These are phyloP conservation scores for Alectura lathami DNA, from an alignment of 2,113 vertebrate species.

Conservation along the genomic window DNA sequence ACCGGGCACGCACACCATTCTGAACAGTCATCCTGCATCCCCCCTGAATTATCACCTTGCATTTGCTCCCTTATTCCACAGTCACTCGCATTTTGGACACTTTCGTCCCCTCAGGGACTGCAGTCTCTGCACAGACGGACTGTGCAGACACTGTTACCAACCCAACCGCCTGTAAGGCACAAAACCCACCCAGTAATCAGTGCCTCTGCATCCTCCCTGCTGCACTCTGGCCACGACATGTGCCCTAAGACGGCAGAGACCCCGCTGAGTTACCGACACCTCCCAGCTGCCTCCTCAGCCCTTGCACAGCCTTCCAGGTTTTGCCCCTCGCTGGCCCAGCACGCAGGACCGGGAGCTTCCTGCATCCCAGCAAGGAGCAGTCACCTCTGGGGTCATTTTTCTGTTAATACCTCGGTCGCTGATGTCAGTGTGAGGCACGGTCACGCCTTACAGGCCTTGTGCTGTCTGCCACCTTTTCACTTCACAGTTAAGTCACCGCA, in stretches of 20 bases:
- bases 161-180: neutral
- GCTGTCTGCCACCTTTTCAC: neutral
- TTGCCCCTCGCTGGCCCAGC: neutral
- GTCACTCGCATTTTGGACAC: neutral
- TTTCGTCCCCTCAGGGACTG: neutral
- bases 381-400: neutral
- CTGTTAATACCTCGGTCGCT: neutral
- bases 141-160: neutral
- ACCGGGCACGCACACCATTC: neutral
- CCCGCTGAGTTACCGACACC: neutral
- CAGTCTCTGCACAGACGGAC: neutral
- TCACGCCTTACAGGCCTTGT: neutral
- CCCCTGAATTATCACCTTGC: neutral
- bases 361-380: neutral
- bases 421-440: no score
- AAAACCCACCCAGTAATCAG: neutral
- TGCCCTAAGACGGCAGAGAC: neutral
- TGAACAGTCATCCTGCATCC: neutral
- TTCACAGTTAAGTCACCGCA: neutral
- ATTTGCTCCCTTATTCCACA: neutral
- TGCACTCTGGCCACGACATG: no score
- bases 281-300: neutral
- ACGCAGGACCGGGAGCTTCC: neutral
- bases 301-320: neutral
- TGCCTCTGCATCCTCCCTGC: neutral